Evolutionary conservation across 2,797 vertebrate species (phyloP), one percentile per base, ranked within the genome.

Genomic region (Chloroceryle amazona): DNA sequence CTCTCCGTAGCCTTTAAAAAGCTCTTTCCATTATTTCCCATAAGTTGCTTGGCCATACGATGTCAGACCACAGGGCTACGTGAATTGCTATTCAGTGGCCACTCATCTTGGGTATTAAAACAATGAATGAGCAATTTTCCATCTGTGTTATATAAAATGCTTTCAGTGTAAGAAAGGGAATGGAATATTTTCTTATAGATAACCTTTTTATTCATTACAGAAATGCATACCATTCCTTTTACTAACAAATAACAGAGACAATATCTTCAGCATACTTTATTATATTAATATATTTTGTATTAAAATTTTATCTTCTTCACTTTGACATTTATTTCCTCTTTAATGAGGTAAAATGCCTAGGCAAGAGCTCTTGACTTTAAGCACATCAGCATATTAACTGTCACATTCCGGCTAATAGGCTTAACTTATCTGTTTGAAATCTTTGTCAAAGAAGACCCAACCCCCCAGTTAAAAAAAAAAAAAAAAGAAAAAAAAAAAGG

Each of bases 241-340:
- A 74, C 37, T 58, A 92, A 76, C 44, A 90, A 94, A 87, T 73
- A 86, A 60, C 31, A 93, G 54, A 49, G 28, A 72, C 73, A 82
- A 8, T 67, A 85, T 85, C 49, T 90, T 93, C 63, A 68, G 44
- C 74, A 63, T 51, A 61, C 35, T 76, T 92, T 93, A 67, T 94
- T 90, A 75, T 81, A 88, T 92, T 76, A 87, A 82, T 89, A 96
- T 28, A 84, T 90, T 95, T 81, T 75, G 11, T 75, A 90, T 82
- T 89, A 79, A 60, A 87, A 65, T 93, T 93, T 92, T 87, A 61
- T 73, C 71, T 95, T 79, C 82, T 85, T 81, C 71, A 71, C 60
- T 82, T 79, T 86, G 94, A 93, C 88, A 85, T 96, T 89, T 93
- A 92, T 96, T 95, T 92, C 88, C 35, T 33, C 37, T 84, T 94